Base-by-base conservation (phyloP, 2,113 vertebrate species). In the Calypte anna region DNA sequence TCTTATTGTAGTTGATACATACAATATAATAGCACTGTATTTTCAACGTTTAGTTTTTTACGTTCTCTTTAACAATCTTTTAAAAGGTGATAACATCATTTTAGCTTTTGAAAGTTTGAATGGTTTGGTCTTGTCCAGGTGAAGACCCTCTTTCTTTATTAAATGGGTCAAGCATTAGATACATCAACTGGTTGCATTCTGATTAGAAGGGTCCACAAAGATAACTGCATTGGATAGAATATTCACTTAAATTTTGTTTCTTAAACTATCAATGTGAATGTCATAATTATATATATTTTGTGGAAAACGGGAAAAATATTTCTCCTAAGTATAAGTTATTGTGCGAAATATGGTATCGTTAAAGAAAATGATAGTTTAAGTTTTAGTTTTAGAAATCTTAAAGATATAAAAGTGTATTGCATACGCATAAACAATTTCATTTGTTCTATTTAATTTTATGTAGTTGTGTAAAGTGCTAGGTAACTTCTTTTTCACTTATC, bases 241-340 rank as follows among this genome's bases (percentile, higher is more conserved):
- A 97, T 96, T 97, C 96, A 96, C 94, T 96, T 96, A 96, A 97
- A 97, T 97, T 97, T 97, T 96, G 97, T 97, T 97, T 97, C 97
- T 96, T 97, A 96, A 97, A 97, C 96, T 97, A 98, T 97, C 97
- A 97, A 97, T 98, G 98, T 98, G 98, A 98, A 98, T 98, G 98
- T 98, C 96, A 97, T 98, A 96, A 98, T 98, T 98, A 98, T 98
- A 98, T 98, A 98, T 98, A 96, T 98, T 98, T 98, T 98, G 97
- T 97, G 97, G 97, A 97, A 97, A 97, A 97, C 82, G 90, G 93
- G 91, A 96, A 97, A 97, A 95, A 96, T 96, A 97, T 97, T 97
- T 98, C 97, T 98, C 96, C 95, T 97, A 95, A 97, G 97, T 98
- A 97, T 98, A 98, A 98, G 97, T 98, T 98, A 98, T 98, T 98